Evolutionary conservation across 2,113 vertebrate genomes (phyloP), one percentile per base, ranked within the genome.

Genomic region (Barnardius zonarius): DNA sequence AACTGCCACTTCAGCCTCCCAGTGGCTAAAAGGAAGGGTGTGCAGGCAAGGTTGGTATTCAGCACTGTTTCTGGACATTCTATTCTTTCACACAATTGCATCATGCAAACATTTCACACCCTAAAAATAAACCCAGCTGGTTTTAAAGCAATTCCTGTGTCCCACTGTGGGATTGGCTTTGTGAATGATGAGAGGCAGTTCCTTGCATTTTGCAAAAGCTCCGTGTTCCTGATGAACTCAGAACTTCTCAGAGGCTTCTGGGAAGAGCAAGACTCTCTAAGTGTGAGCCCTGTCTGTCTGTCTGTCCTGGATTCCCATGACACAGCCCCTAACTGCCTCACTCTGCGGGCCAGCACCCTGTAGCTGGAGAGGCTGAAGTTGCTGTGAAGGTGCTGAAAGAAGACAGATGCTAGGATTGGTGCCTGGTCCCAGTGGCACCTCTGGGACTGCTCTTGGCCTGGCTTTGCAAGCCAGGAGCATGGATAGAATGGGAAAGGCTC

Each of bases 111-210:
- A 49, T 77, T 87, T 89, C 64, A 83, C 67, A 83, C 54, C 52
- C 70, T 83, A 68, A 88, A 93, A 95, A 83, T 88, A 95, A 90
- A 55, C 13, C 62, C 79, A 76, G 11, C 44, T 90, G 80, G 18
- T 69, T 92, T 81, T 68, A 76, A 83, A 90, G 52, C 24, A 90
- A n/a, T 55, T 83, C 49, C 63, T 83, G 77, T 89, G 83, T 83
- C 79, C 43, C 33, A 11, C 1, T 23, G 27, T 79, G 39, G 52
- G 52, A 43, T 3, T 49, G 74, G 22, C 41, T 82, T 51, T 25
- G 6, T 3, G 5, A 17, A 63, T 46, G 24, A 33, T 43, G 55
- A 35, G 33, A 51, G 28, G 48, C 81, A 39, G 7, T 25, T 90
- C 63, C 67, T 93, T 1, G 2, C 11, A 5, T 75, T 90, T 85